A percentile compares a stretch with the other conserved stretches of the same genome.
Evolutionary conservation across 2,113 vertebrate species (phyloP).

Genomic region (Malurus cyaneus): DNA sequence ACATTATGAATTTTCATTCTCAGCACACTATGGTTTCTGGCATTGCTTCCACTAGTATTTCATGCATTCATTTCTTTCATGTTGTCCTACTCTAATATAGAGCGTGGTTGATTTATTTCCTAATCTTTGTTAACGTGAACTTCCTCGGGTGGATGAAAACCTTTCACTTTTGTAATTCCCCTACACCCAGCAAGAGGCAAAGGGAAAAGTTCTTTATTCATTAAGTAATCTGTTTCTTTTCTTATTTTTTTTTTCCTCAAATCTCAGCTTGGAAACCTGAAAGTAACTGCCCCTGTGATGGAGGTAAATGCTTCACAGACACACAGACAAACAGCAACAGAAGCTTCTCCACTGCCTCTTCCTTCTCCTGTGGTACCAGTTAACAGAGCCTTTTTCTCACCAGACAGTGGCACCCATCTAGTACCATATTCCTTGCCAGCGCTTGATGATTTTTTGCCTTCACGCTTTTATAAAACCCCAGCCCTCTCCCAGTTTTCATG

Average conservation of each 20-base stretch:
- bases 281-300: constrained; percentile 69
- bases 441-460: constrained; percentile 62
- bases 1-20: background rate
- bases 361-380: constrained; percentile 58
- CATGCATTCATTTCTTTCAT: constrained; percentile 33
- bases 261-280: constrained; percentile 78
- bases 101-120: constrained; percentile 45
- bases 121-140: constrained; percentile 62
- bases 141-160: constrained; percentile 47
- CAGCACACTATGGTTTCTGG: constrained; percentile 57
- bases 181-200: constrained; percentile 54
- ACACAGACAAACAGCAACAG: constrained; percentile 70
- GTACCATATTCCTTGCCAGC: constrained; percentile 73
- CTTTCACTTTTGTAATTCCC: constrained; percentile 21
- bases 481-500: constrained; percentile 61
- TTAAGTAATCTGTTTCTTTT: constrained; percentile 68
- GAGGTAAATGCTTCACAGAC: constrained; percentile 76
- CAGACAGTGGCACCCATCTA: constrained; percentile 71
- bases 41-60: constrained; percentile 55
- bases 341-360: constrained; percentile 63
- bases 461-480: constrained; percentile 70
- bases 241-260: constrained; percentile 69
- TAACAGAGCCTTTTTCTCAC: constrained; percentile 59
- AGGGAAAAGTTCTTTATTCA: constrained; percentile 48
- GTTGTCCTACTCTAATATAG: constrained; percentile 41